Evolutionary conservation across 2,113 vertebrate species (phyloP).

Genomic region (Boleophthalmus pectinirostris): DNA sequence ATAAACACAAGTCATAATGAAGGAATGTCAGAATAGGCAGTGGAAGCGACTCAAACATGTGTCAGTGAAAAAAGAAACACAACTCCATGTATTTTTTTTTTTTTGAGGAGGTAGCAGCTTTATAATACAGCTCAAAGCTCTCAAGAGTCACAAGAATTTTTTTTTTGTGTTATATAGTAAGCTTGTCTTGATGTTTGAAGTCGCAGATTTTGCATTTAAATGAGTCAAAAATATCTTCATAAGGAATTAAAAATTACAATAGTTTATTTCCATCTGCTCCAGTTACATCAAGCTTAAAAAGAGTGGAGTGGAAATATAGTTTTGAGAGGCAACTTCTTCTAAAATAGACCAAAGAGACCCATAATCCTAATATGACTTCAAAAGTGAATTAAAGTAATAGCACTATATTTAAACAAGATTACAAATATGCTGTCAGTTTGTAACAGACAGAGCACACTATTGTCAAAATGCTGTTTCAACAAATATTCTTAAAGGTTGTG

Average conservation of each 20-base stretch:
- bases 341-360: conserved; percentile 20
- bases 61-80: too few species aligned
- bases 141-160: too few species aligned
- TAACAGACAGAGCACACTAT: too few species aligned
- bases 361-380: background rate
- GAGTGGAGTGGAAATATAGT: background rate
- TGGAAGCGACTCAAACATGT: too few species aligned
- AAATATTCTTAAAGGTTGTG: background rate
- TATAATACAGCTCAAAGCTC: too few species aligned
- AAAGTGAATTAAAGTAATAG: background rate
- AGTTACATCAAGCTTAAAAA: background rate
- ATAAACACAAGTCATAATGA: too few species aligned
- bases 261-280: background rate
- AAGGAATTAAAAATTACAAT: background rate
- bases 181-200: background rate
- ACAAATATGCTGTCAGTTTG: background rate
- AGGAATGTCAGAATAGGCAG: too few species aligned
- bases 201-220: background rate
- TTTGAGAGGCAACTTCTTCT: conserved; percentile 16
- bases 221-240: background rate
- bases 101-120: too few species aligned
- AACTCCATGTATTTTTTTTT: too few species aligned
- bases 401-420: background rate
- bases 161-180: background rate
- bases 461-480: background rate